Percentiles rank a stretch among this genome's conserved stretches.
Evolutionary conservation across 2,888 invertebrate species (phyloP).

Genomic region (Drosophila ezoana): DNA sequence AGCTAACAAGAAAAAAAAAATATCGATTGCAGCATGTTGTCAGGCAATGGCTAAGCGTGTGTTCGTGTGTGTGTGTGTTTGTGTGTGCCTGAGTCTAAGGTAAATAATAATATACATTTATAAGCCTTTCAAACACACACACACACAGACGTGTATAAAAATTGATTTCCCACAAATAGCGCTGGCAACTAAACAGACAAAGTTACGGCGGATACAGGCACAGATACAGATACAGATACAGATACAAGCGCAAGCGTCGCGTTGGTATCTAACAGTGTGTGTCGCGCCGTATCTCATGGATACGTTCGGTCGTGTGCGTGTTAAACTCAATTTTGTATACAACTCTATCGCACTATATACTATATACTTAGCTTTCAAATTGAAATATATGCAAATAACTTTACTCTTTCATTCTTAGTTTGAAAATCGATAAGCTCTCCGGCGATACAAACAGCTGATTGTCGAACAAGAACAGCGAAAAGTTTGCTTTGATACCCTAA

Average conservation of each 20-base stretch:
- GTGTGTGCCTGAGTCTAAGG: conserved; percentile 20
- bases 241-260: conserved; percentile 24
- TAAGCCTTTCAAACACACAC: conserved; percentile 48
- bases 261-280: conserved; percentile 36
- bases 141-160: conserved; percentile 44
- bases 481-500: background rate
- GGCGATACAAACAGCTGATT: conserved; percentile 61
- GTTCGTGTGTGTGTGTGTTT: conserved; percentile 9
- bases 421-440: conserved; percentile 68
- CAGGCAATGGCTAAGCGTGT: conserved; percentile 56
- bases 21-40: conserved; percentile 65
- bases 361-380: conserved; percentile 44
- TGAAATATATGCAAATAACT: conserved; percentile 46
- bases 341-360: conserved; percentile 25
- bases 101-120: conserved; percentile 57
- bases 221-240: conserved; percentile 21
- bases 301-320: conserved; percentile 46
- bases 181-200: conserved; percentile 30
- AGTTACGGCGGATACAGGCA: conserved; percentile 25
- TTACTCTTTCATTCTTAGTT: conserved; percentile 18
- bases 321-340: conserved; percentile 46
- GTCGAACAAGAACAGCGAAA: conserved; percentile 30
- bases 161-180: conserved; percentile 69
- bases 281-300: conserved; percentile 62
- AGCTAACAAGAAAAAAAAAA: conserved; percentile 45